Base-by-base conservation (phyloP, 2,888 invertebrate species). In the Alentia gelatinosa region DNA sequence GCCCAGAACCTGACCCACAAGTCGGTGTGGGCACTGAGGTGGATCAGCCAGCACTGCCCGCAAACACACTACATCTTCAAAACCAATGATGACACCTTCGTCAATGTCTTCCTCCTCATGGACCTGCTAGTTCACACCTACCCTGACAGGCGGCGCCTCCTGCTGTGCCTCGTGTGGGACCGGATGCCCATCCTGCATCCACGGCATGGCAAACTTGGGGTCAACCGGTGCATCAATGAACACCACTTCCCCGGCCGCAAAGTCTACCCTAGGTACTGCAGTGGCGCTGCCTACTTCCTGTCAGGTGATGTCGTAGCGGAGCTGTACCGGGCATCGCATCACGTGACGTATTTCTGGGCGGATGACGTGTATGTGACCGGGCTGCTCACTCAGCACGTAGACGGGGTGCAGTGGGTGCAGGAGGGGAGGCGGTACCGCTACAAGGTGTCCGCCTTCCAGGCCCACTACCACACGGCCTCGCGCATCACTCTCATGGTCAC, bases 1-100 rank as follows among this genome's bases (percentile, higher is more conserved):
- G 96, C 96, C 91, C 93, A 95, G 37, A 96, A 96, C 93, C 94
- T 96, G 42, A 96, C 96, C 0, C 95, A 96, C 93, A 96, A 96
- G 93, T 96, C 96, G 75, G 94, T 96, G 30, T 95, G 95, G 92
- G 96, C 95, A 0, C 91, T 95, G 30, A 94, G 95, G 91, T 96
- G 96, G 96, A 94, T 95, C 4, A 93, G 95, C 0, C 93, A 92
- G 26, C 94, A 94, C 92, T 96, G 96, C 93, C 92, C 92, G 9
- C 92, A 94, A 42, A 94, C 95, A 0, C 92, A 93, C 33, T 96
- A 94, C 92, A 94, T 86, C 86, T 47, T 86, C n/a, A 86, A 86
- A 42, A 47, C 86, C 7, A 33, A 86, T 26, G 86, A 86, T 30
- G 86, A 90, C 37, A 39, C 74, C 19, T 90, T 79, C 83, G 75